These are phyloP conservation scores for Calonectris borealis DNA, from an alignment of 2,113 vertebrate species.

Conservation along the genomic window DNA sequence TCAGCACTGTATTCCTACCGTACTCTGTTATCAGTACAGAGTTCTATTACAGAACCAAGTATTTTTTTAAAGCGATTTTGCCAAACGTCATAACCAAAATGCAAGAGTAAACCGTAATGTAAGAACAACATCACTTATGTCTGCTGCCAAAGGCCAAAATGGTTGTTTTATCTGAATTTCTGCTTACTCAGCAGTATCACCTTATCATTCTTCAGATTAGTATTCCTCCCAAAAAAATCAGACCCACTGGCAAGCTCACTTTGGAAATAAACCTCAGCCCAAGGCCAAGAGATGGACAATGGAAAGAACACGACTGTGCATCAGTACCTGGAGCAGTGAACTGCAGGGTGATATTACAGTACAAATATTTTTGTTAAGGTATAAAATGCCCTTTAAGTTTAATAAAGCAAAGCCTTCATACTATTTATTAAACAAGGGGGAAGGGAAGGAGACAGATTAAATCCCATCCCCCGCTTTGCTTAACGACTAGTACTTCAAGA, in stretches of 20 bases:
- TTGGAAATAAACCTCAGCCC: not conserved
- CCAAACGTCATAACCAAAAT: not conserved
- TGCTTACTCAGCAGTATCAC: not conserved
- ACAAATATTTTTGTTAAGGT: not conserved
- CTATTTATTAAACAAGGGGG: not conserved
- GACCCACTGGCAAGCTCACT: not conserved
- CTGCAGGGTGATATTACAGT: not conserved
- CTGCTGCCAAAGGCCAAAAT: not conserved
- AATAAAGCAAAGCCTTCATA: not conserved
- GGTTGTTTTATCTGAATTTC: not conserved
- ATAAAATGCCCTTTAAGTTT: not conserved
- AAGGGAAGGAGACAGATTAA: not conserved
- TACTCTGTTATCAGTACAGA: not conserved
- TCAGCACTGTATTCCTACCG: not conserved
- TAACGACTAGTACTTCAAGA: not conserved
- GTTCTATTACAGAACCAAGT: not conserved
- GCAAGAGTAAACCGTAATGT: not conserved
- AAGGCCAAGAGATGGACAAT: not conserved
- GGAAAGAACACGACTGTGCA: not conserved
- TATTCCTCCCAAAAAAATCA: not conserved
- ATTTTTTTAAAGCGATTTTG: not conserved
- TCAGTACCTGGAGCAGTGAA: not conserved
- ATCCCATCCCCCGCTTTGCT: not conserved
- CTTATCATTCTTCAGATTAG: not conserved
- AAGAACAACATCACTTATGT: not conserved